These are phyloP conservation scores for Malurus cyaneus DNA, from an alignment of 2,113 vertebrate species.

Conservation along the genomic window DNA sequence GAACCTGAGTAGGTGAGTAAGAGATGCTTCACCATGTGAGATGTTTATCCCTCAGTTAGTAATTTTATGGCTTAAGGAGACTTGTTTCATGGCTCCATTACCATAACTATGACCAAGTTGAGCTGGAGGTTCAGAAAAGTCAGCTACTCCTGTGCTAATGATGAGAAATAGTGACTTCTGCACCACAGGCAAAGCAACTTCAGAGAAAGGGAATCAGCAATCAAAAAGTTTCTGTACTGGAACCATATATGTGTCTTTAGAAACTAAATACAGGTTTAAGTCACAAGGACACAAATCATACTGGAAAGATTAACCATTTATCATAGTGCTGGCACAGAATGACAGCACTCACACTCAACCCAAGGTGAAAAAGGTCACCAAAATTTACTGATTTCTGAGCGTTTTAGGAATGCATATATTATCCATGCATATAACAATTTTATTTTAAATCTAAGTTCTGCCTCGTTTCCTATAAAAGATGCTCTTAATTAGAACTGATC, in stretches of 20 bases:
- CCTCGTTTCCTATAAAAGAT: background rate
- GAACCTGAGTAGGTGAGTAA: background rate
- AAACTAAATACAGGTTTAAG: background rate
- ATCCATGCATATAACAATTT: background rate
- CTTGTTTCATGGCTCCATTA: background rate
- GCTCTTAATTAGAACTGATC: background rate
- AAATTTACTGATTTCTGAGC: background rate
- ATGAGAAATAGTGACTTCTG: background rate
- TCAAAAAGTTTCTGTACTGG: background rate
- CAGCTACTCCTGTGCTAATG: background rate
- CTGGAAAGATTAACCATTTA: background rate
- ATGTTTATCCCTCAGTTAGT: background rate
- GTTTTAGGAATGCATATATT: background rate
- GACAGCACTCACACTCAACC: background rate
- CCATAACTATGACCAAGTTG: background rate
- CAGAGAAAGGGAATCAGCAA: background rate
- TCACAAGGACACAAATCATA: background rate
- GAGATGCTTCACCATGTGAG: background rate
- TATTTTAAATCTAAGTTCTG: background rate
- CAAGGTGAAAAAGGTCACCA: background rate
- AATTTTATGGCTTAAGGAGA: background rate
- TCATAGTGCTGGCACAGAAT: background rate
- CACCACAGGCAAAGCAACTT: background rate
- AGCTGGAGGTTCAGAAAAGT: background rate
- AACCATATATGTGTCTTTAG: background rate